Conservation (phyloP, 2,888 invertebrate genomes). For the Eupithecia inturbata region DNA sequence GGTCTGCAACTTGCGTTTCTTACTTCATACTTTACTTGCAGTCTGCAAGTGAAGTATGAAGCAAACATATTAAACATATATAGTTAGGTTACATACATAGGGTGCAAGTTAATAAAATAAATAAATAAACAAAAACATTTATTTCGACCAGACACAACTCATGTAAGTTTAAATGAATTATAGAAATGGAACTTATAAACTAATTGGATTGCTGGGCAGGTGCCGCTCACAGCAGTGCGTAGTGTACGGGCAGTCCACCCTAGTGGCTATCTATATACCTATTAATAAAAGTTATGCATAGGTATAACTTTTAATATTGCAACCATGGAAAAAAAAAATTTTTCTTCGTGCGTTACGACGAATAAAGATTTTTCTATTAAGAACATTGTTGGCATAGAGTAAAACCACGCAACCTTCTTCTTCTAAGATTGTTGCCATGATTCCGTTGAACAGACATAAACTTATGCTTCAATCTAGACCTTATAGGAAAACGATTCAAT, state of each 20-base stretch:
- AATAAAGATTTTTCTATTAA: neutral
- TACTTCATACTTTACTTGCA: no score
- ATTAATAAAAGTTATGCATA: neutral
- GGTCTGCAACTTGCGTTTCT: no score
- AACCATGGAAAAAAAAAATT: neutral
- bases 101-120: neutral
- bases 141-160: no score
- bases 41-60: neutral
- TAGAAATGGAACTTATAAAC: no score
- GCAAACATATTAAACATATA: neutral
- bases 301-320: neutral
- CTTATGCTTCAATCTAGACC: neutral
- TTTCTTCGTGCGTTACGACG: neutral
- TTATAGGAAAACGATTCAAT: slow-evolving; percentile 12
- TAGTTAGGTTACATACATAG: neutral
- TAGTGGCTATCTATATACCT: no score
- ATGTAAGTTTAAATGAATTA: no score
- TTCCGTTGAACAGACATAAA: neutral
- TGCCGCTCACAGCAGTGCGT: no score
- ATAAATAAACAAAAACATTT: no score
- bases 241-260: no score
- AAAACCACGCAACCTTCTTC: no score
- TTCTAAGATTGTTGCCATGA: neutral
- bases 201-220: no score
- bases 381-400: neutral